A percentile compares a stretch with the other conserved stretches of the same genome.
phyloP scores from a whole-genome alignment of 2,113 vertebrate species.

The Australoheros scitulus region DNA sequence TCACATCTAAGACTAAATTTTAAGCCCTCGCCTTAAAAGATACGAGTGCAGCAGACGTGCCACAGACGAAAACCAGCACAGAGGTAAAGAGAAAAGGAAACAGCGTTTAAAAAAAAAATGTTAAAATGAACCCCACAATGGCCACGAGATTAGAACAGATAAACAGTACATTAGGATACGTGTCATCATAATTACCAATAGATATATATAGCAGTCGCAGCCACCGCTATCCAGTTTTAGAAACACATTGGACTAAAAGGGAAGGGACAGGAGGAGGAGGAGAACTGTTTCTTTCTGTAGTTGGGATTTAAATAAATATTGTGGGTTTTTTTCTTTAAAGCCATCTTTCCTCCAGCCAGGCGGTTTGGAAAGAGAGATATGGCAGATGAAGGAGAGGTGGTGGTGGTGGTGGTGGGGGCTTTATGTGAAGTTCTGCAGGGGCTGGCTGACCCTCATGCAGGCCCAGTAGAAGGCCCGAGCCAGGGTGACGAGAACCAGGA shows the following conservation, averaged over 20 bases:
- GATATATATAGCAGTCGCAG: constrained; percentile 58
- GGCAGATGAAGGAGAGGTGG: constrained; percentile 3
- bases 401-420: not conserved
- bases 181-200: constrained; percentile 50
- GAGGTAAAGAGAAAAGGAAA: not conserved
- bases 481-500: constrained; percentile 85
- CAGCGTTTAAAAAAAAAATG: constrained; percentile 33
- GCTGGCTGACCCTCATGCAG: constrained; percentile 86
- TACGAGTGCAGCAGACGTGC: constrained; percentile 33
- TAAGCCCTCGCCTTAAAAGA: constrained; percentile 24
- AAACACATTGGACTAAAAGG: constrained; percentile 64
- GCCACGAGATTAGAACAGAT: constrained; percentile 66
- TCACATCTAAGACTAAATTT: constrained; percentile 10
- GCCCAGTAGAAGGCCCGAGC: constrained; percentile 90
- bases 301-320: constrained; percentile 71
- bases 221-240: constrained; percentile 56
- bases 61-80: constrained; percentile 27
- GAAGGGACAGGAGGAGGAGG: constrained; percentile 23
- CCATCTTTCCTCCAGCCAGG: constrained; percentile 48
- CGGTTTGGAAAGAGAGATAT: constrained; percentile 13
- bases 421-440: constrained; percentile 83
- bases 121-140: constrained; percentile 66
- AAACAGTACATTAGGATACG: constrained; percentile 61
- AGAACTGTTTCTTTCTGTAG: constrained; percentile 29
- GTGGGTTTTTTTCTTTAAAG: constrained; percentile 43